Conservation (phyloP, 2,888 invertebrate species). For the Sinohyriopsis cumingii region DNA sequence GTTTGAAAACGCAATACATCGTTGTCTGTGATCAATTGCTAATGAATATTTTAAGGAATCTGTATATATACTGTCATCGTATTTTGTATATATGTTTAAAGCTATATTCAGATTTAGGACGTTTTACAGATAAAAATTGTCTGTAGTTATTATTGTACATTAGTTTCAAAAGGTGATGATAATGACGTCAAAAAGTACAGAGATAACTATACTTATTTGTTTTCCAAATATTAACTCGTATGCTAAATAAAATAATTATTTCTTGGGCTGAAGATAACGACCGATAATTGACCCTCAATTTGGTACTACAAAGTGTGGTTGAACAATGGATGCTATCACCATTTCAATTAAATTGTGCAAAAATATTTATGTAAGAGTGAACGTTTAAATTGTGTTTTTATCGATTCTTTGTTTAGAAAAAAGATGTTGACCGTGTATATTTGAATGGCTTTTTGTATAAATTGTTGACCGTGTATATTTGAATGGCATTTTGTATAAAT, state of each 20-base stretch:
- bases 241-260: constrained; percentile 12
- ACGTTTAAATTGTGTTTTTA: constrained; percentile 8
- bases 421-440: constrained; percentile 6
- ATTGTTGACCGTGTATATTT: not conserved
- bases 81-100: too few relatives aligned
- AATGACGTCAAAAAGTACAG: constrained; percentile 19
- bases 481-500: constrained; percentile 17
- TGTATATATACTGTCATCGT: too few relatives aligned
- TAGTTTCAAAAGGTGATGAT: too few relatives aligned
- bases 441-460: too few relatives aligned
- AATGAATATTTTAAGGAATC: too few relatives aligned
- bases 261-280: constrained; percentile 6
- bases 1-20: too few relatives aligned
- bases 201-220: constrained; percentile 15
- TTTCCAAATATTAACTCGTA: constrained; percentile 15
- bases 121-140: too few relatives aligned
- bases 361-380: constrained; percentile 3
- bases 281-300: constrained; percentile 13
- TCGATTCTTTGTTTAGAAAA: constrained; percentile 6
- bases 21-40: too few relatives aligned
- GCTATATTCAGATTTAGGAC: too few relatives aligned
- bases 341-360: constrained; percentile 7
- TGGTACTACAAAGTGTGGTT: constrained; percentile 11
- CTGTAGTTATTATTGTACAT: too few relatives aligned
- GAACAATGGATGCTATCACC: constrained; percentile 18